These are phyloP conservation scores for Esperia sulphurella DNA, from an alignment of 2,888 invertebrate genomes.

Conservation along the genomic window DNA sequence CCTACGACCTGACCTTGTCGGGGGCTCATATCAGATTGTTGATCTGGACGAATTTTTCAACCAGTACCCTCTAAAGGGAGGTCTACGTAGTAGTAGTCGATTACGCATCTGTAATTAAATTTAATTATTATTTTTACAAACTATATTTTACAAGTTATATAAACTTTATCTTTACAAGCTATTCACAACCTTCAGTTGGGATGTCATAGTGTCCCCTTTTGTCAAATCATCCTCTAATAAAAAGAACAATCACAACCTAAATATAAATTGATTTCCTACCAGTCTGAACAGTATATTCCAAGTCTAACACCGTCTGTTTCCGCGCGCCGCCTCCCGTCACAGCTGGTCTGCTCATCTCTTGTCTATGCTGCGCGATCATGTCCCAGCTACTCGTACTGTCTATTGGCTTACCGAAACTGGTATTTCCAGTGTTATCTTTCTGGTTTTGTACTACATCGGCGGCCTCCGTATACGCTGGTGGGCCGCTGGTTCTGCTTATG, in stretches of 20 bases:
- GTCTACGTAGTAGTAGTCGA: too few species aligned
- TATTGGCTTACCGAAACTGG: conserved; percentile 46
- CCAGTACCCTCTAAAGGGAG: too few species aligned
- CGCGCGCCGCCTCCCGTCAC: conserved; percentile 17
- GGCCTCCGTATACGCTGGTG: conserved; percentile 52
- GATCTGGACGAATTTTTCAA: too few species aligned
- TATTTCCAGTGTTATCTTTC: conserved; percentile 43
- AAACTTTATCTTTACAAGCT: too few species aligned
- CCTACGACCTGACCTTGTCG: too few species aligned
- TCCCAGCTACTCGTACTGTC: conserved; percentile 67
- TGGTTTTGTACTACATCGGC: conserved; percentile 23
- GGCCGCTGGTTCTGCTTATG: conserved; percentile 58
- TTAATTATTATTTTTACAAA: too few species aligned
- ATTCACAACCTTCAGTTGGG: too few species aligned
- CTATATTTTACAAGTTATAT: too few species aligned
- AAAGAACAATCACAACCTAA: neutral
- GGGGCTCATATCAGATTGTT: too few species aligned
- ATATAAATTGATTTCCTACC: conserved; percentile 5
- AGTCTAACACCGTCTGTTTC: conserved; percentile 49
- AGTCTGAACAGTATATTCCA: conserved; percentile 43
- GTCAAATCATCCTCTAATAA: too few species aligned
- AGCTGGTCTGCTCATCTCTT: conserved; percentile 48
- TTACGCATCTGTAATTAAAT: too few species aligned
- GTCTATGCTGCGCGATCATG: conserved; percentile 72
- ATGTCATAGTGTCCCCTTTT: too few species aligned